phyloP scores from a whole-genome alignment of 2,888 invertebrate species.

The Diachrysia chrysitis region DNA sequence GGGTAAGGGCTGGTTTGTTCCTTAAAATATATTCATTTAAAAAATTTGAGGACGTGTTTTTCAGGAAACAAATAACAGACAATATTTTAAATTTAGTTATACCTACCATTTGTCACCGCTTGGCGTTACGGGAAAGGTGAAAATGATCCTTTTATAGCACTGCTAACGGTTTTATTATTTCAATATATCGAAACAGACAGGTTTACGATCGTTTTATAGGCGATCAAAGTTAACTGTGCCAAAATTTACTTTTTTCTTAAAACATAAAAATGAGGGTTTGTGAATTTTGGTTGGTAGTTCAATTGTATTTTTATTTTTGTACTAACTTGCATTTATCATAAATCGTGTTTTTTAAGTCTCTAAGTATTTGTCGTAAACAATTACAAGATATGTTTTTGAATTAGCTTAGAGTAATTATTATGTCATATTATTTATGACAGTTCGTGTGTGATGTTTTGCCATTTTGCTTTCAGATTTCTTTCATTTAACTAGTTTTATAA shows the following conservation, averaged over 20 bases:
- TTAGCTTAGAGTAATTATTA: too few relatives aligned
- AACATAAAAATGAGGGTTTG: slow-evolving; percentile 43
- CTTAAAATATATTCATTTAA: too few relatives aligned
- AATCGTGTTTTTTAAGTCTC: too few relatives aligned
- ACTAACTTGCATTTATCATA: background rate
- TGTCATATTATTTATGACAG: too few relatives aligned
- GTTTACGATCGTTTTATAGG: slow-evolving; percentile 54
- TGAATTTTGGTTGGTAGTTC: slow-evolving; percentile 28
- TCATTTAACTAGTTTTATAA: too few relatives aligned
- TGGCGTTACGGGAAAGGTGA: slow-evolving; percentile 26
- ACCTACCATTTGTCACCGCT: slow-evolving; percentile 28
- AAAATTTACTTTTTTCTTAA: slow-evolving; percentile 48
- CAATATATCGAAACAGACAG: slow-evolving; percentile 52
- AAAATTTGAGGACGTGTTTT: too few relatives aligned
- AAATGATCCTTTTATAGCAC: slow-evolving; percentile 60
- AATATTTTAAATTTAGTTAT: slow-evolving; percentile 18
- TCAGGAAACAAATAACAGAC: background rate
- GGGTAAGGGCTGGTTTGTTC: too few relatives aligned
- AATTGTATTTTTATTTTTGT: background rate
- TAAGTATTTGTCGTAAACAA: too few relatives aligned
- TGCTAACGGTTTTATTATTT: slow-evolving; percentile 56
- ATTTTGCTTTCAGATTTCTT: too few relatives aligned
- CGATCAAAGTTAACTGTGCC: slow-evolving; percentile 49
- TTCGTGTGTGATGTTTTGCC: too few relatives aligned
- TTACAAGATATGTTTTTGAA: too few relatives aligned